Base-by-base conservation (phyloP, 2,797 vertebrate species). In the Thalassophryne amazonica region DNA sequence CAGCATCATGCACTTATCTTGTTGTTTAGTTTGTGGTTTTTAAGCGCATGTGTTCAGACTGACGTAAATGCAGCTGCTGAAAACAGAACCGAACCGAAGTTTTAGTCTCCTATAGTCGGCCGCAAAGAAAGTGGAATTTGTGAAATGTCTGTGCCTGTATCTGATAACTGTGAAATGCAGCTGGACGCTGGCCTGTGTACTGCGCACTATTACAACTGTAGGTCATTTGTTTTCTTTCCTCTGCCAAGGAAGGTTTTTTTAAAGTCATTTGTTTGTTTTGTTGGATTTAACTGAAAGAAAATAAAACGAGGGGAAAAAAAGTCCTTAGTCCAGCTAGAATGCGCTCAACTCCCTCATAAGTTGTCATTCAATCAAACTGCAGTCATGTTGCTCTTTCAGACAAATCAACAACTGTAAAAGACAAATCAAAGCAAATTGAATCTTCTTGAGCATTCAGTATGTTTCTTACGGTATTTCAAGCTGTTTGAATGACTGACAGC, bases 141-240 rank as follows among this genome's bases (percentile, higher is more conserved):
- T 57, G 37, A 55, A 30, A 51, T 59, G 37, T 58, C 15, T 56
- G 32, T 46, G 59, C 58, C 41, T 22, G 10, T 35, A 48, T 58
- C 10, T 49, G 29, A 12, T 34, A 50, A 17, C 56, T 13, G 36
- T 7, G 30, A 28, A 37, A 3, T 38, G 37, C 14, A 35, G 33
- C 6, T 60, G 29, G 34, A 49, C 48, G 49, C 37, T 29, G 39
- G 28, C 19, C 12, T 36, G 6, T 28, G 11, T n/a, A n/a, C 4
- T 29, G 17, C 56, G 11, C 64, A 29, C 39, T 50, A 27, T 39
- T 45, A 3, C 23, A 52, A 22, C 22, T 32, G 17, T 17, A 19
- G 45, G 16, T 17, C 15, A 54, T 24, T 30, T 56, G 14, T 60
- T 24, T 19, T 32, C 23, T 59, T 43, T n/a, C n/a, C n/a, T n/a